These are phyloP conservation scores for Samia ricini DNA, from an alignment of 1,140 invertebrate species.

Conservation along the genomic window DNA sequence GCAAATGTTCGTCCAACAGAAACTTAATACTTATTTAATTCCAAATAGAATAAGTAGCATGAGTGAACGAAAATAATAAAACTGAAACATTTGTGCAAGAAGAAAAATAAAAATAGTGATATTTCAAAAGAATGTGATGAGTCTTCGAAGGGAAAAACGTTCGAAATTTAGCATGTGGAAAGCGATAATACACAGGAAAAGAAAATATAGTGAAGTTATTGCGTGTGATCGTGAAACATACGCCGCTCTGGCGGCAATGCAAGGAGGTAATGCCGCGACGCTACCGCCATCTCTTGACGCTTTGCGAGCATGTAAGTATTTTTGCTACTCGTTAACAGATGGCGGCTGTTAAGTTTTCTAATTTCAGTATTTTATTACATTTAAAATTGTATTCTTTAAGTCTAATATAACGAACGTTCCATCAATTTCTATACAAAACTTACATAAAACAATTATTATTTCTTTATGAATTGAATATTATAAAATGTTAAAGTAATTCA, in stretches of 20 bases:
- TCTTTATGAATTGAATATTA: too few species aligned
- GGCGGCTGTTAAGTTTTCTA: slow-evolving; percentile 16
- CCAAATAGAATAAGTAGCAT: not conserved
- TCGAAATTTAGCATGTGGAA: slow-evolving; percentile 69
- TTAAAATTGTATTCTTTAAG: not conserved
- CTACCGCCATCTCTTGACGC: slow-evolving; percentile 71
- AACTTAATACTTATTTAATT: slow-evolving; percentile 11
- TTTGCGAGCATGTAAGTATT: slow-evolving; percentile 70
- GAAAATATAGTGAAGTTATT: slow-evolving; percentile 66
- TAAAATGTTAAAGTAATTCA: too few species aligned
- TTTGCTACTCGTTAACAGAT: slow-evolving; percentile 53
- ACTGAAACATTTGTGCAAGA: not conserved
- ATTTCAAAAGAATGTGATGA: slow-evolving; percentile 54
- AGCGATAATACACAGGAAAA: slow-evolving; percentile 64
- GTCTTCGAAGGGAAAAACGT: slow-evolving; percentile 59
- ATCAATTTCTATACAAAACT: too few species aligned
- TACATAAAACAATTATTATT: too few species aligned
- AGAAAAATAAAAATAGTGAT: slow-evolving; percentile 11
- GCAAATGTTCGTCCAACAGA: slow-evolving; percentile 21
- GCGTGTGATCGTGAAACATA: slow-evolving; percentile 61
- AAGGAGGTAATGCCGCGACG: slow-evolving; percentile 66
- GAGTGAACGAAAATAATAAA: not conserved
- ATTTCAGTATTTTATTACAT: not conserved
- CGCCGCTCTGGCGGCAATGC: slow-evolving; percentile 63
- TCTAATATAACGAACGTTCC: too few species aligned